These are phyloP conservation scores for Zophobas atratus DNA, from an alignment of 1,140 invertebrate species.

Conservation along the genomic window DNA sequence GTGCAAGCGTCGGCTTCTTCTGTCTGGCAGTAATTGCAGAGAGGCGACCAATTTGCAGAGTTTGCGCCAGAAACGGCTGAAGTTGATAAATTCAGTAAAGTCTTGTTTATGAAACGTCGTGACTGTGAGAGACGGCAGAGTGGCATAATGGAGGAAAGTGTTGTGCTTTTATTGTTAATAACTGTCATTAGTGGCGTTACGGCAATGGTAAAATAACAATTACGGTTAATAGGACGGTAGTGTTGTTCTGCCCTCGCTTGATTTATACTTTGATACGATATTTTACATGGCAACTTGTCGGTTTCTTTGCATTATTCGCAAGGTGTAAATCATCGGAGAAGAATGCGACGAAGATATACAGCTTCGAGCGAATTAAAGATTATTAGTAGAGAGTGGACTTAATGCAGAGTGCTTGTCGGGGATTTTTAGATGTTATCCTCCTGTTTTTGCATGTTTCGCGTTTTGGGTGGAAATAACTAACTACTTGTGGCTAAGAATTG, in stretches of 20 bases:
- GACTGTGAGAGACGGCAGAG: conserved; percentile 39
- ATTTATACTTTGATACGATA: conserved; percentile 47
- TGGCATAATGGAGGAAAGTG: conserved; percentile 47
- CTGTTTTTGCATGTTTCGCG: no score
- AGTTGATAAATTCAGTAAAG: conserved; percentile 47
- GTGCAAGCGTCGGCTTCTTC: not conserved
- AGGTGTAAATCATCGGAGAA: conserved; percentile 49
- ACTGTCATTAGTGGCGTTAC: conserved; percentile 47
- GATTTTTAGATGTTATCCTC: no score
- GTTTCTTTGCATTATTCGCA: conserved; percentile 45
- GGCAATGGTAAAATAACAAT: conserved; percentile 42
- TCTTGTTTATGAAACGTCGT: conserved; percentile 50
- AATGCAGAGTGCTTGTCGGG: conserved; percentile 8
- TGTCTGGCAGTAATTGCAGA: conserved; percentile 1
- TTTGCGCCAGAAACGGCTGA: not conserved
- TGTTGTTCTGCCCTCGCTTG: conserved; percentile 43
- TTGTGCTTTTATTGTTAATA: conserved; percentile 51
- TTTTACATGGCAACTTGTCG: conserved; percentile 48
- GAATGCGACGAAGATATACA: conserved; percentile 33
- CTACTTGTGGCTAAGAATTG: no score
- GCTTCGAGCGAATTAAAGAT: conserved; percentile 39
- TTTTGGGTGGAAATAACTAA: no score
- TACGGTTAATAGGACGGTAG: conserved; percentile 41
- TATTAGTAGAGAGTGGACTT: conserved; percentile 7
- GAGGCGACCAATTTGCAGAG: conserved; percentile 9